Percentiles rank a stretch among this genome's conserved stretches.
Evolutionary conservation across 2,113 vertebrate genomes (phyloP).

Genomic region (Aspidoscelis tigris): DNA sequence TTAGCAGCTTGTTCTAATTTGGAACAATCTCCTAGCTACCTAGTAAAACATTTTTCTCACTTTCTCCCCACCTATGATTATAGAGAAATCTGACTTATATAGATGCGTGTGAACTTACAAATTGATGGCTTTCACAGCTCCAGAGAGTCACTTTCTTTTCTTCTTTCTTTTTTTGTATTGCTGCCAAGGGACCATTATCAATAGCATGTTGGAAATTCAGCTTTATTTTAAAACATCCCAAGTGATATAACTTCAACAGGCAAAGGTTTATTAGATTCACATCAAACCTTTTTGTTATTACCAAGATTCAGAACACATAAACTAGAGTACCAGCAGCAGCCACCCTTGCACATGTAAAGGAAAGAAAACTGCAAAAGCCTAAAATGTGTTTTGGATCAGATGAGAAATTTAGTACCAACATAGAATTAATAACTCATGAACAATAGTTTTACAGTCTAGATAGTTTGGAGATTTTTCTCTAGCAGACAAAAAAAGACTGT

Average conservation of each 20-base stretch:
- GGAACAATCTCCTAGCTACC: neutral
- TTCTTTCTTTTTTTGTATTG: neutral
- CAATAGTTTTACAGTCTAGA: neutral
- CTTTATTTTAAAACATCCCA: neutral
- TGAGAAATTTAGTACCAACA: no score
- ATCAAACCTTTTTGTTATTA: conserved; percentile 3
- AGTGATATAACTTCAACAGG: neutral
- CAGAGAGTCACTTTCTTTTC: conserved; percentile 13
- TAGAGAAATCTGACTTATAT: conserved; percentile 21
- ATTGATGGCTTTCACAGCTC: neutral
- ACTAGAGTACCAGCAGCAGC: neutral
- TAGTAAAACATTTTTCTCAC: conserved; percentile 11
- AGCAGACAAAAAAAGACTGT: neutral
- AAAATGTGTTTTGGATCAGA: fast-evolving
- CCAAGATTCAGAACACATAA: neutral
- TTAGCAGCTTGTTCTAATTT: neutral
- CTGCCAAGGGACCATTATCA: neutral
- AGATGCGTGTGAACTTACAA: conserved; percentile 25
- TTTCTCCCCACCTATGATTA: neutral
- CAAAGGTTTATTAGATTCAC: neutral
- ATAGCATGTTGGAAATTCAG: neutral
- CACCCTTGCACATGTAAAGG: neutral
- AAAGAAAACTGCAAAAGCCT: neutral
- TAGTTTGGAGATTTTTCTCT: neutral
- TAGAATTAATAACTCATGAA: no score